Conservation (phyloP, 2,888 invertebrate species). For the Yponomeuta plumbellus region DNA sequence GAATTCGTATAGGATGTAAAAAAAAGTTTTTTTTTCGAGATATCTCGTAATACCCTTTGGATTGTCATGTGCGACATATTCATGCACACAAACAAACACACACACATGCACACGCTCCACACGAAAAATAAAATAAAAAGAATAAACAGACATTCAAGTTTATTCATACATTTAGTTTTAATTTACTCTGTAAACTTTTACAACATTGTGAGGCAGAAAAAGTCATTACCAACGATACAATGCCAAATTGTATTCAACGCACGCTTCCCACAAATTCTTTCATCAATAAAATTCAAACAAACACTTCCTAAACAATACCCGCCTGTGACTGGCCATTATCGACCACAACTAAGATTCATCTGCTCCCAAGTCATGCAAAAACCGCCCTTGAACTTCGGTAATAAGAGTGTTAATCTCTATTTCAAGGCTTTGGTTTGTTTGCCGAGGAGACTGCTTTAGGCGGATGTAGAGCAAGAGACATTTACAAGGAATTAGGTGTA, state of each 20-base stretch:
- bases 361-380: not conserved
- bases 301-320: conserved; percentile 14
- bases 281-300: not conserved
- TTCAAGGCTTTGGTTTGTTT: not conserved
- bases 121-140: no score
- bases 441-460: not conserved
- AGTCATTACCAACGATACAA: not conserved
- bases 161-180: no score
- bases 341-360: not conserved
- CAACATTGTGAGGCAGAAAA: not conserved
- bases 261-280: not conserved
- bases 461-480: conserved; percentile 14
- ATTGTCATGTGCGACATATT: no score
- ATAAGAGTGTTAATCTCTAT: not conserved
- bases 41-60: no score
- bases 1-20: no score
- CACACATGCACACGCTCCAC: no score
- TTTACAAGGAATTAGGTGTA: conserved; percentile 2
- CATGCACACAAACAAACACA: no score
- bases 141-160: no score
- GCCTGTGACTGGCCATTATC: conserved; percentile 8
- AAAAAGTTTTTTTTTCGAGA: no score
- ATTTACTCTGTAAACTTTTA: no score
- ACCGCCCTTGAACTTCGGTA: not conserved
- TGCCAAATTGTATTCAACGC: not conserved